Evolutionary conservation across 64 coral and sea anemone species (phyloP), one percentile per base, ranked within the genome.

Genomic region (Stylophora pistillata): DNA sequence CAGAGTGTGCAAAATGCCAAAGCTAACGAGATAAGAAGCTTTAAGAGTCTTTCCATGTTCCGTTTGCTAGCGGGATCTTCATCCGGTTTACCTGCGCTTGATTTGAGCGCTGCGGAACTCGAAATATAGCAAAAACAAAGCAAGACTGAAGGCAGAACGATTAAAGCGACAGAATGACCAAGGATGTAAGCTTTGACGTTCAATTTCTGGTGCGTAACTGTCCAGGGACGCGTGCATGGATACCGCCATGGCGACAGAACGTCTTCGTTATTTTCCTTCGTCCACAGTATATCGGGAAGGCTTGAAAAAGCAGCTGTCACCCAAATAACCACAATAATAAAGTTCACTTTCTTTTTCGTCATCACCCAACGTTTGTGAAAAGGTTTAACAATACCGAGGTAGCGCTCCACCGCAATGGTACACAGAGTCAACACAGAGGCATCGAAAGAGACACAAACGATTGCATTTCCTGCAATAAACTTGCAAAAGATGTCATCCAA

Each of bases 101-200:
- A 58, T 27, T 31, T 79, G 0, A 79, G 27, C 7, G 25, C 25
- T 32, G 13, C 31, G 13, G 59, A 29, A 79, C 9, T 29, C 10
- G 77, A 79, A 58, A 79, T 15, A 59, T 79, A 79, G 18, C 77
- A 79, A 79, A 79, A 79, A 0, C 55, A 79, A 79, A 79, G 58
- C 0, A 79, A 60, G 59, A 79, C 18, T 13, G 77, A 61, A 27
- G 77, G 77, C 20, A 60, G 55, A 2, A 79, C 56, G 10, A 79
- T 79, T 18, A 79, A 0, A 79, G 31, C 15, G 2, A 79, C 14
- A 30, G n/a, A 79, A 17, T 79, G 77, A 13, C 77, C 31, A 16
- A 79, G 30, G 28, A 79, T 79, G 77, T 79, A 79, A 59, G 3
- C 12, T 56, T 60, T 79, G n/a, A 59, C 77, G 0, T 26, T 14